These are phyloP conservation scores for Ascidia mentula DNA, from an alignment of 23 tunicate genomes.

Conservation along the genomic window DNA sequence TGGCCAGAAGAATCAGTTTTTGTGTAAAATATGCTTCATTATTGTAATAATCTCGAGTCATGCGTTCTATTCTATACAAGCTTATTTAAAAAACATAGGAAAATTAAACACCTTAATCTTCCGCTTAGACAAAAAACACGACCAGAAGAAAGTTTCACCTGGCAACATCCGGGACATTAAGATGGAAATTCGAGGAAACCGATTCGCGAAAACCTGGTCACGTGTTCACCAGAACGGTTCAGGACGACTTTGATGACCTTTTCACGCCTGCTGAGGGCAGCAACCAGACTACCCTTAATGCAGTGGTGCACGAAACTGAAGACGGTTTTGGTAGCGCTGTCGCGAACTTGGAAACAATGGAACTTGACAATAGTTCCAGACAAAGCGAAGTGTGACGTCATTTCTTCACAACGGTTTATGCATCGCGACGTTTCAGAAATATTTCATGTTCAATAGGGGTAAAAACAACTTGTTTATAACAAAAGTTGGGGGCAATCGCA, in stretches of 20 bases:
- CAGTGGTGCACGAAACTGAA: background rate
- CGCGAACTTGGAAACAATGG: background rate
- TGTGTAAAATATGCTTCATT: too few relatives aligned
- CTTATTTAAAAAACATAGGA: too few relatives aligned
- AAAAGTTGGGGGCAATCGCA: too few relatives aligned
- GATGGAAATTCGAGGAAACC: slow-evolving; percentile 80
- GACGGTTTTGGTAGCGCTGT: background rate
- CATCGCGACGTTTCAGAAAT: too few relatives aligned
- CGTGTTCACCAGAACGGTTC: slow-evolving; percentile 16
- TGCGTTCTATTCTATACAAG: too few relatives aligned
- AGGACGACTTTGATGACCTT: background rate
- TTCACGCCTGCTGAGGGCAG: background rate
- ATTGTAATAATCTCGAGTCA: too few relatives aligned
- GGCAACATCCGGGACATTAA: slow-evolving; percentile 40
- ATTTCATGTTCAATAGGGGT: too few relatives aligned
- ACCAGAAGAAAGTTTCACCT: slow-evolving; percentile 56
- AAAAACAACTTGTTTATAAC: too few relatives aligned
- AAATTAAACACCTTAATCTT: too few relatives aligned
- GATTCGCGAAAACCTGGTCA: slow-evolving; percentile 53
- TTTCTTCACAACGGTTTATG: too few relatives aligned
- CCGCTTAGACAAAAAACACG: too few relatives aligned
- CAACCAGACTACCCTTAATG: background rate
- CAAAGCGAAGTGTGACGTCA: background rate
- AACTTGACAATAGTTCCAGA: background rate
- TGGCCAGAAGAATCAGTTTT: too few relatives aligned